Evolutionary conservation across 2,113 vertebrate species (phyloP), one percentile per base, ranked within the genome.

Genomic region (Myiozetetes cayanensis): DNA sequence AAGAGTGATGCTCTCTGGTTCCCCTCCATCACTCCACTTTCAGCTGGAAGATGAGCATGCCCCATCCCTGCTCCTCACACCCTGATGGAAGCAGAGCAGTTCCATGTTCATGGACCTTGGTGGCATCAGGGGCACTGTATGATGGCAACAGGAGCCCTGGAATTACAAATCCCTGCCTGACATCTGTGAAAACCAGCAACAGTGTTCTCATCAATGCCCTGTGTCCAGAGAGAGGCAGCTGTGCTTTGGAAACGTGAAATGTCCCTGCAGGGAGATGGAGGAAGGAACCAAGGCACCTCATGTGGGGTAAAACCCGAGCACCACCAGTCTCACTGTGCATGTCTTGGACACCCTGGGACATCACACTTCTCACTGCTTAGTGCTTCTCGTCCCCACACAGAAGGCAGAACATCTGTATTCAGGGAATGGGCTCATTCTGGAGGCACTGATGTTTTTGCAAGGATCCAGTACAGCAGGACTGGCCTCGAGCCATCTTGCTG

Each of bases 341-440:
- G 16, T n/a, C 63, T 50, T 9, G 2, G 23, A 4, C 58, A 25
- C 7, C 63, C 81, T 30, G 2, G 63, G 22, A 62, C 37, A 19
- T 23, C 41, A 4, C 7, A 1, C 52, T 27, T 10, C 39, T 5
- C 46, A 0, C 46, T 7, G 3, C 71, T 23, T 8, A 6, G 30
- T 0, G 13, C 77, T 58, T 25, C n/a, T 41, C 0, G 0, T 9
- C 37, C 72, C 61, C 43, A 2, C 0, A 0, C 56, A 9, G 2
- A 19, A 28, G 44, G 35, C 58, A 82, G 41, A 70, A 23, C 21
- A 20, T 6, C 49, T 1, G 0, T 4, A 6, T 21, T n/a, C 0
- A 8, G 16, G 88, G 1, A 85, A 59, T 0, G 3, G 63, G 31
- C 25, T 95, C 46, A 0, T 89, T 53, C 73, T 31, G 43, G 59